A percentile compares a stretch with the other conserved stretches of the same genome.
Evolutionary conservation across 2,888 invertebrate species (phyloP).

Genomic region (Aphodius granarius): DNA sequence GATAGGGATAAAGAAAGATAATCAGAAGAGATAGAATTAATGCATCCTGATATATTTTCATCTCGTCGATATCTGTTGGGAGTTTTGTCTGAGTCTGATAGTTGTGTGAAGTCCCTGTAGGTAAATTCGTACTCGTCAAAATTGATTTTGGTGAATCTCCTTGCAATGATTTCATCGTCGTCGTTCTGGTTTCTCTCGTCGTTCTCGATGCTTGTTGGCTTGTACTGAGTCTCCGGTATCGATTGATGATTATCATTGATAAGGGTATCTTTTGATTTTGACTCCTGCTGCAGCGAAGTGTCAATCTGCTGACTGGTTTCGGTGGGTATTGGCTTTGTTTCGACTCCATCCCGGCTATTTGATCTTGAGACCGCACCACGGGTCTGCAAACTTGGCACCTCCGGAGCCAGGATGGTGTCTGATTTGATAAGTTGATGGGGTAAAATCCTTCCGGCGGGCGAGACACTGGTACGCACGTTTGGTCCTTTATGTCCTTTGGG

Average conservation of each 20-base stretch:
- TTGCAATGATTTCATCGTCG: constrained; percentile 29
- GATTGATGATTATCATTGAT: constrained; percentile 24
- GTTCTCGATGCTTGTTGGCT: constrained; percentile 15
- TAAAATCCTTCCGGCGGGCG: constrained; percentile 32
- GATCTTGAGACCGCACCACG: constrained; percentile 41
- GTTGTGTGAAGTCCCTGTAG: constrained; percentile 24
- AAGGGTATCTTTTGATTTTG: constrained; percentile 24
- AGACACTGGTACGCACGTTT: constrained; percentile 35
- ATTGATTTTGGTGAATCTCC: constrained; percentile 29
- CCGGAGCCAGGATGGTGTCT: constrained; percentile 52
- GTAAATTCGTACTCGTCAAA: constrained; percentile 32
- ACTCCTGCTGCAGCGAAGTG: constrained; percentile 7
- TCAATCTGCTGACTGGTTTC: neutral
- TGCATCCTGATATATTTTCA: constrained; percentile 28
- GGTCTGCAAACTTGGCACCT: constrained; percentile 47
- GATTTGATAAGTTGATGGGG: constrained; percentile 28
- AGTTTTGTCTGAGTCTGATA: too few relatives aligned
- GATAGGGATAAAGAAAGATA: constrained; percentile 47
- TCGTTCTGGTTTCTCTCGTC: constrained; percentile 18
- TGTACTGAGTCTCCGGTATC: constrained; percentile 18
- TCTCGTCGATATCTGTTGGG: constrained; percentile 20
- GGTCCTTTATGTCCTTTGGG: constrained; percentile 37
- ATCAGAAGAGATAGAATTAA: constrained; percentile 43
- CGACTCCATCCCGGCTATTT: constrained; percentile 39
- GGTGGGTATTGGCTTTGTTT: constrained; percentile 16